Conservation (phyloP, 2,888 invertebrate genomes). For the Podotricha telesiphe region DNA sequence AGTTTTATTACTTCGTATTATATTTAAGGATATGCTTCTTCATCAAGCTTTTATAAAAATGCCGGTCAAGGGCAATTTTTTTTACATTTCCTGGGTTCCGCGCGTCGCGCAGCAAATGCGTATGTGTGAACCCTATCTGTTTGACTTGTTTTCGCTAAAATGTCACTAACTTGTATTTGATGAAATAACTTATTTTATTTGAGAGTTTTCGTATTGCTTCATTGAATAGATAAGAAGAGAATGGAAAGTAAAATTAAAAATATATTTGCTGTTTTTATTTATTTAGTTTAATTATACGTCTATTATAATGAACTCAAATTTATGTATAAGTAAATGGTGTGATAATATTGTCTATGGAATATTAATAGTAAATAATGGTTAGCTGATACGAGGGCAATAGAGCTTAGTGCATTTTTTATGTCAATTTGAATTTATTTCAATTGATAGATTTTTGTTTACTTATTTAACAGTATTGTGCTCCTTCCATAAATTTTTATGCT, state of each 20-base stretch:
- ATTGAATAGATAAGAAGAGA: background rate
- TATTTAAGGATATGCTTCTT: slow-evolving; percentile 41
- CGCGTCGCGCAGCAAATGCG: background rate
- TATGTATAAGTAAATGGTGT: background rate
- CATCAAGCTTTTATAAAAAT: slow-evolving; percentile 42
- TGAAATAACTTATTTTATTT: background rate
- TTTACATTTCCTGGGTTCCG: slow-evolving; percentile 37
- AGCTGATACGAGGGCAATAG: background rate
- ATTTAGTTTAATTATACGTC: no score
- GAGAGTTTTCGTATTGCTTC: background rate
- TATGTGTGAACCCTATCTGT: background rate
- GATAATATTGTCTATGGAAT: slow-evolving; percentile 5
- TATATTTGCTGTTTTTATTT: no score
- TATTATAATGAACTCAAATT: no score
- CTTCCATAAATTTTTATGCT: slow-evolving; percentile 47
- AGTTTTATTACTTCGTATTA: slow-evolving; percentile 44
- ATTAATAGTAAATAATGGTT: background rate
- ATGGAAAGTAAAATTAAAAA: no score
- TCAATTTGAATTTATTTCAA: background rate
- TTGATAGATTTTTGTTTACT: background rate
- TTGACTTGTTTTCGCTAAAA: background rate
- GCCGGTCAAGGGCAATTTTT: slow-evolving; percentile 44
- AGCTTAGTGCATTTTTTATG: background rate
- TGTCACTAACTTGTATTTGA: background rate
- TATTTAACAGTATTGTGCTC: slow-evolving; percentile 54